Base-by-base conservation (phyloP, 2,797 vertebrate genomes). In the Hippocampus kuda region DNA sequence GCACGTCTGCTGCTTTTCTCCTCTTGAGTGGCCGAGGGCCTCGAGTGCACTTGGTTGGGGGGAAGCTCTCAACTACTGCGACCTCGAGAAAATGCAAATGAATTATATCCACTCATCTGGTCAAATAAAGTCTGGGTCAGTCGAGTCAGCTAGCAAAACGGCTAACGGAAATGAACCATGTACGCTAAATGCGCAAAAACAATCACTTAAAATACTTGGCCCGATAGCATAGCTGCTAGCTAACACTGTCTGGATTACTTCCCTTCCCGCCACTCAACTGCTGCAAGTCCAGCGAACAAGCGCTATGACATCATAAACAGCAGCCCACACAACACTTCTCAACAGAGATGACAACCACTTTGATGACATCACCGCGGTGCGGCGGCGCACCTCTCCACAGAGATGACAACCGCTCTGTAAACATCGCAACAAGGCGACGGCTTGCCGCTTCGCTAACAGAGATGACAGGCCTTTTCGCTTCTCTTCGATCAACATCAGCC, bases 301-400 rank as follows among this genome's bases (percentile, higher is more conserved):
- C 44, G 24, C 44, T 8, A 7, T 65, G 63, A 65, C 63, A 65
- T 65, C 63, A 65, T 48, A 65, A 48, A 65, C 44, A 18, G 42
- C 44, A 27, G 24, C 24, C 15, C 63, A 9, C 44, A 27, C 63
- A 48, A 27, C 42, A 18, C 13, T 27, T 24, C 44, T 18, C 13
- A 26, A 65, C 63, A 65, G 44, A 65, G 63, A 11, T 26, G 63
- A 65, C 63, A 65, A 48, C 24, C 63, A 48, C 63, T 65, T 65
- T 65, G 63, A 65, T 65, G 49, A 67, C 65, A 54, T 38, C 48
- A n/a, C 49, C 42, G 9, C 44, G 44, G 13, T 8, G 15, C 24
- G 13, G 44, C 63, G 16, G n/a, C 63, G 15, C 59, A 27, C 44
- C 44, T 18, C 44, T 65, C 63, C 63, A 65, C 63, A 65, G 63